Percentiles rank a stretch among this genome's conserved stretches.
Evolutionary conservation across 2,797 vertebrate species (phyloP).

Genomic region (Tadarida brasiliensis): DNA sequence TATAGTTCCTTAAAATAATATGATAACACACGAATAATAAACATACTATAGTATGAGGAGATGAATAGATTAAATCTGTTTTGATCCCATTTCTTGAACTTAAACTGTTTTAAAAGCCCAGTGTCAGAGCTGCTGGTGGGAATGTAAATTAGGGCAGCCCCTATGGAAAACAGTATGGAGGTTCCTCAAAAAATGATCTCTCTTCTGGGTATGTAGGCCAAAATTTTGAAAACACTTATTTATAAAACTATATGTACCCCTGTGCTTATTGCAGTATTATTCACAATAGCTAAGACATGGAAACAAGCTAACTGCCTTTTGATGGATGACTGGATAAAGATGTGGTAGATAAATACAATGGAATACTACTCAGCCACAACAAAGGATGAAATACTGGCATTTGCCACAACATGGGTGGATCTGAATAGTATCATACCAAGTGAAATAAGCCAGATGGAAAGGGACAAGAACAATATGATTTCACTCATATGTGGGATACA

Average conservation of each 20-base stretch:
- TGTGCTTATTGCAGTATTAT: neutral
- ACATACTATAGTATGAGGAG: neutral
- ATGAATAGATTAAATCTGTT: neutral
- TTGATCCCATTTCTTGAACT: neutral
- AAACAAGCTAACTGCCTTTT: neutral
- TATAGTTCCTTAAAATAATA: neutral
- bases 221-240: neutral
- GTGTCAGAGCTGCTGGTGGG: neutral
- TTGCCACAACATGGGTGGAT: neutral
- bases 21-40: neutral
- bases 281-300: neutral
- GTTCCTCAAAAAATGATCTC: neutral
- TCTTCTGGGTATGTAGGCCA: neutral
- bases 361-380: neutral
- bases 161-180: neutral
- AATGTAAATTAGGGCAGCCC: neutral
- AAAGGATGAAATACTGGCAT: neutral
- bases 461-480: neutral
- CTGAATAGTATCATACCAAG: neutral
- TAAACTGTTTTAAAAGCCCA: neutral
- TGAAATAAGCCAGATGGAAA: neutral
- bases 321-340: neutral
- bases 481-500: neutral
- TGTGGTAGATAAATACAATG: neutral
- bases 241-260: neutral